phyloP scores from a whole-genome alignment of 2,888 invertebrate species.

The Quadroppia sp. region DNA sequence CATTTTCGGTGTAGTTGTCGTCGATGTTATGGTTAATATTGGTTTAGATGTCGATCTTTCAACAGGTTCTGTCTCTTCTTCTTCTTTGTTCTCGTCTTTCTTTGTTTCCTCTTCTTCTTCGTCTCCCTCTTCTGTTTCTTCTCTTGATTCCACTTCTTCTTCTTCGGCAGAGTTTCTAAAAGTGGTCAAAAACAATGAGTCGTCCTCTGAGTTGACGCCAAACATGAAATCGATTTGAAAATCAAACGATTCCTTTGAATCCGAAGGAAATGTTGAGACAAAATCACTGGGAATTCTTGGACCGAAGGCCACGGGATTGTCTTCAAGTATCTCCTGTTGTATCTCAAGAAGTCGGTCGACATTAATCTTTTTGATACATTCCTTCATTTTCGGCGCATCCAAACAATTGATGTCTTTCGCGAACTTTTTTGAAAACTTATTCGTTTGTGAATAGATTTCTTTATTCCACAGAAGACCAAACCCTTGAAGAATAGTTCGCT shows the following conservation, averaged over 20 bases:
- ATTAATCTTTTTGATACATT: conserved; percentile 2
- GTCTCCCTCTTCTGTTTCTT: neutral
- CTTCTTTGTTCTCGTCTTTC: neutral
- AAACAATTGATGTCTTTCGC: neutral
- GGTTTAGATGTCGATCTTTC: conserved; percentile 24
- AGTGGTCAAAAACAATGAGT: conserved; percentile 29
- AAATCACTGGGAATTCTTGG: conserved; percentile 20
- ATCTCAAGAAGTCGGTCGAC: conserved; percentile 26
- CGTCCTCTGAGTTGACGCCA: conserved; percentile 26
- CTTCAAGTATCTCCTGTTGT: conserved; percentile 17
- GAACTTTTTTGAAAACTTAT: conserved; percentile 13
- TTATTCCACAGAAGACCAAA: neutral
- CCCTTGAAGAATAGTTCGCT: conserved; percentile 27
- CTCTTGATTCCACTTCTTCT: neutral
- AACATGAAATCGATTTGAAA: conserved; percentile 35
- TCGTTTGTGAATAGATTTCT: conserved; percentile 14
- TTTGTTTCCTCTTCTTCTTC: neutral
- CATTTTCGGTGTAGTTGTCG: neutral
- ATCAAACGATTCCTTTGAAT: neutral
- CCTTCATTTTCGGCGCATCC: neutral
- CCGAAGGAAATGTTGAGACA: neutral
- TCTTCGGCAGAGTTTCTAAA: neutral
- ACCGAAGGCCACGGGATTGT: conserved; percentile 29
- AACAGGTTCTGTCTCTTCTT: neutral
- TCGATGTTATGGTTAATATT: neutral